These are phyloP conservation scores for Pygoscelis antarcticus DNA, from an alignment of 2,113 vertebrate species.

Conservation along the genomic window DNA sequence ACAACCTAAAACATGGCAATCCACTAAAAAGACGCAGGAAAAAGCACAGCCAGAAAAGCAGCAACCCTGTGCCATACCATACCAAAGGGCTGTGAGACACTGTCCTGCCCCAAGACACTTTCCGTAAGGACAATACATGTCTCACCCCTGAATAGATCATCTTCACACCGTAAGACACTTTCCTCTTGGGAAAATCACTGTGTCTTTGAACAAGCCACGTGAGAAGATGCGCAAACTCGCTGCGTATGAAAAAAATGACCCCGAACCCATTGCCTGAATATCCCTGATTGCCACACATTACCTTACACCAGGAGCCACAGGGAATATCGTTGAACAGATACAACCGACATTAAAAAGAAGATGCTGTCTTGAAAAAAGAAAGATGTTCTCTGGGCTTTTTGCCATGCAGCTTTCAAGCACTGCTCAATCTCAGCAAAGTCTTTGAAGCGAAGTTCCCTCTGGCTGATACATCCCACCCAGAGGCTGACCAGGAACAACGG, in stretches of 20 bases:
- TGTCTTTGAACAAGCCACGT: not conserved
- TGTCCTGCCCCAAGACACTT: not conserved
- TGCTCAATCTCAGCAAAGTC: not conserved
- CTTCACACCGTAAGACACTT: not conserved
- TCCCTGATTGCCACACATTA: no score
- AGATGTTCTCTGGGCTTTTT: not conserved
- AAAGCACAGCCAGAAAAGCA: not conserved
- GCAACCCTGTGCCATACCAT: not conserved
- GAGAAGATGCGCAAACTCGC: not conserved
- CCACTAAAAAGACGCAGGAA: not conserved
- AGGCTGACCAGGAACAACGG: not conserved
- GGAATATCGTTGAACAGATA: not conserved
- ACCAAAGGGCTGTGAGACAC: not conserved
- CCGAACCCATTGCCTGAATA: not conserved
- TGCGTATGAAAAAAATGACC: not conserved
- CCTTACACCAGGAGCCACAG: not conserved
- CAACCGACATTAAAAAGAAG: not conserved
- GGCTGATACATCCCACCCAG: not conserved
- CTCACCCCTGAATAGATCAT: not conserved
- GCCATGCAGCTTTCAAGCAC: not conserved
- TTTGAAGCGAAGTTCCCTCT: not conserved
- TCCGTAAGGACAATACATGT: not conserved
- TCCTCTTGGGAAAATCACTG: not conserved
- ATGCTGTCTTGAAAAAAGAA: not conserved
- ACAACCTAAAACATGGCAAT: not conserved